A percentile compares a stretch with the other conserved stretches of the same genome.
Conservation (phyloP, 2,888 invertebrate genomes). For the Ctenicera cuprea region DNA sequence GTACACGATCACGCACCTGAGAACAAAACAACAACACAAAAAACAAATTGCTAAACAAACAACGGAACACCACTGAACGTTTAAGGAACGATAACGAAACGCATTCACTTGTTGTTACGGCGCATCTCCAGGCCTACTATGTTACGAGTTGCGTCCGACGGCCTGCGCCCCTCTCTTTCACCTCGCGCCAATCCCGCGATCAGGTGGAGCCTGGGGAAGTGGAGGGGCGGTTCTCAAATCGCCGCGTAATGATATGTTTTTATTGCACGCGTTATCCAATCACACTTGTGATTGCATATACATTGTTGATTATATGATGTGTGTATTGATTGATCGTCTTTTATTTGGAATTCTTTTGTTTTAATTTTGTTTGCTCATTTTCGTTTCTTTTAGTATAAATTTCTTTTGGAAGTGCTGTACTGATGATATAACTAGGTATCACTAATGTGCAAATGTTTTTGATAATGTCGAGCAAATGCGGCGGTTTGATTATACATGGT, state of each 20-base stretch:
- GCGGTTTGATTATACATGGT: too few species aligned
- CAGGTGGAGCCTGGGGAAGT: conserved; percentile 63
- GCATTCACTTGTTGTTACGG: conserved; percentile 27
- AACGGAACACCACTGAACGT: conserved; percentile 27
- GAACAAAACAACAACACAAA: conserved; percentile 35
- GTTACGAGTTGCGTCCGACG: conserved; percentile 16
- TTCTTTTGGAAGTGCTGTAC: too few species aligned
- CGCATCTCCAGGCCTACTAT: conserved; percentile 43
- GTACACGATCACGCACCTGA: conserved; percentile 29
- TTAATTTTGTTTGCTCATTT: background rate
- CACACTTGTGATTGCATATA: conserved; percentile 57
- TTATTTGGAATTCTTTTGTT: conserved; percentile 20
- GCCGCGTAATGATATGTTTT: conserved; percentile 69
- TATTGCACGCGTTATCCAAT: conserved; percentile 70
- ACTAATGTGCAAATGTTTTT: too few species aligned
- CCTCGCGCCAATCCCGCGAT: conserved; percentile 30
- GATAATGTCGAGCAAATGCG: too few species aligned
- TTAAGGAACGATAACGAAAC: conserved; percentile 17
- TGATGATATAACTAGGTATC: too few species aligned
- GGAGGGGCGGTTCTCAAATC: conserved; percentile 66
- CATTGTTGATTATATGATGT: conserved; percentile 33
- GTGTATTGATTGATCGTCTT: conserved; percentile 30
- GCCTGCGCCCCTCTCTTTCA: conserved; percentile 23
- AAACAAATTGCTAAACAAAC: conserved; percentile 11
- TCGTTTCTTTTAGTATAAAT: background rate